Base-by-base conservation (phyloP, 2,888 invertebrate genomes). In the Fragum whitleyi region DNA sequence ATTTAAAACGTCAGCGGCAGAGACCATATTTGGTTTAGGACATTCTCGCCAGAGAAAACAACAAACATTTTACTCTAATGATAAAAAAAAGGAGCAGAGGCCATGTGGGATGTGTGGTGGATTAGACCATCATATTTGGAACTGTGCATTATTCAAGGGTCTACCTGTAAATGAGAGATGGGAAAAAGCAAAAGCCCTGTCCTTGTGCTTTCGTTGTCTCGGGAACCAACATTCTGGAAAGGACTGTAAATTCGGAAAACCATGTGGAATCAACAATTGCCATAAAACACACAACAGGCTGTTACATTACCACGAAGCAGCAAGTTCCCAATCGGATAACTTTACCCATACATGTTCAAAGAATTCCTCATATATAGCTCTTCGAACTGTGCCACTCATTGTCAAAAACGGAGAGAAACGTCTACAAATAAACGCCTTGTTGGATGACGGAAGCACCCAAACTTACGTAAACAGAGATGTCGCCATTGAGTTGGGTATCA, bases 381-480 rank as follows among this genome's bases (percentile, higher is more conserved):
- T 81, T 16, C n/a, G 76, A 62, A 84, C 76, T 6, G 74, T 84
- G 2, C 81, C 84, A 26, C 70, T 81, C 11, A 73, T 79, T 5
- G 3, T 81, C 29, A 70, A 42, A 36, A 67, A 67, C 21, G 74
- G 77, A 21, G 29, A 61, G 14, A 51, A 51, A 26, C 36, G 42
- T 14, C 0, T 82, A 0, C 69, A 77, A 53, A 61, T 81, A 1
- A 85, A 85, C 65, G 85, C 81, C 9, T 42, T 84, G 16, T 26
- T 84, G 16, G 81, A 76, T 67, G 84, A 84, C 47, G 83, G 74
- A 0, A 84, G 81, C 23, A 81, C n/a, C n/a, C 78, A 11, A 68
- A 73, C 36, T 74, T 81, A 80, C 42, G 21, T 82, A 11, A 79
- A 85, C 32, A 26, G 39, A 6, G 79, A 81, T 67, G 81, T 79